Base-by-base conservation (phyloP, 2,888 invertebrate species). In the Isoperla grammatica region DNA sequence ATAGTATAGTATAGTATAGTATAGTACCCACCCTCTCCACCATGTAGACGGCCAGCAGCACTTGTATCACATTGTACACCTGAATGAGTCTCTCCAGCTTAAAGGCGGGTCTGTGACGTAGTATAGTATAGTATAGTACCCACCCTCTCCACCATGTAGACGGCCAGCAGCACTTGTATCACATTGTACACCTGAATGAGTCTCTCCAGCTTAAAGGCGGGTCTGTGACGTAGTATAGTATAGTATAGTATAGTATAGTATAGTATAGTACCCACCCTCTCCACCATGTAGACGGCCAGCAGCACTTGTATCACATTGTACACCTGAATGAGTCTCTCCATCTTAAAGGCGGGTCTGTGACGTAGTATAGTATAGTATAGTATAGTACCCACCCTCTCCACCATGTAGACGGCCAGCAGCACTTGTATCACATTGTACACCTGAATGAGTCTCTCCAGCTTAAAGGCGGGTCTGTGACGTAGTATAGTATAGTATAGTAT, bases 241-340 rank as follows among this genome's bases (percentile, higher is more conserved):
- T n/a, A n/a, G n/a, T n/a, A n/a, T n/a, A n/a, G n/a, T n/a, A n/a
- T n/a, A n/a, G n/a, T n/a, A n/a, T n/a, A n/a, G n/a, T n/a, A n/a
- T n/a, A n/a, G n/a, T n/a, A n/a, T n/a, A n/a, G 19, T 15, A 48
- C 73, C 75, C 74, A 83, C 86, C 61, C 74, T 73, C 56, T 75
- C 70, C 66, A 84, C 79, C 42, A 84, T 64, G 65, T 76, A 80
- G 0, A 71, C 65, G 62, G 85, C 86, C 12, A 79, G 66, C 1
- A 80, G 2, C n/a, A 88, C 81, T 80, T 90, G 90, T 2, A 80
- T 50, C 0, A 80, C 71, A 68, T 90, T 88, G 69, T 89, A 90
- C 0, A 80, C 68, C 61, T 87, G 80, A 67, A 90, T 76, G n/a
- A 86, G 60, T 66, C 77, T 79, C 17, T 86, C 78, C 39, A 90